Conservation (phyloP, 2,888 invertebrate species). For the Xylocampa areola region DNA sequence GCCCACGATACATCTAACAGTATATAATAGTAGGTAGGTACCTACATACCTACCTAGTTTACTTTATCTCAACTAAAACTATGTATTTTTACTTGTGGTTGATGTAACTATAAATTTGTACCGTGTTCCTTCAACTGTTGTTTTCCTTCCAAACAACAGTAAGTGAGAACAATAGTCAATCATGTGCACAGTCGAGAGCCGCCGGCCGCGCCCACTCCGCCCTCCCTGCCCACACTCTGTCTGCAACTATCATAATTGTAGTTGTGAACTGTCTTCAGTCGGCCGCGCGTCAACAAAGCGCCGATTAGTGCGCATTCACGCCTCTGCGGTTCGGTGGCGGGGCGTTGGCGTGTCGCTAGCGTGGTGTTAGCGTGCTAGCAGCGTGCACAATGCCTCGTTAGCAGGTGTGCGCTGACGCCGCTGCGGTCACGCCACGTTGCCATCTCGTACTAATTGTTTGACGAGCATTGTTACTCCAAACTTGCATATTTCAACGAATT, state of each 20-base stretch:
- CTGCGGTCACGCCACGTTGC: constrained; percentile 18
- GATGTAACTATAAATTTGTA: too few relatives aligned
- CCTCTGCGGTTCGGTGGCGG: background rate
- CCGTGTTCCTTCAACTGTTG: too few relatives aligned
- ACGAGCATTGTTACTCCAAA: constrained; percentile 8
- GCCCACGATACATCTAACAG: too few relatives aligned
- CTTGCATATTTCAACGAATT: background rate
- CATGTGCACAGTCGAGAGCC: constrained; percentile 4
- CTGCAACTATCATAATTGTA: constrained; percentile 17
- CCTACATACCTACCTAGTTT: too few relatives aligned
- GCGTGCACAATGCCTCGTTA: constrained; percentile 44
- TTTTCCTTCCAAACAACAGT: background rate
- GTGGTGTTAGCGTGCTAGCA: constrained; percentile 3
- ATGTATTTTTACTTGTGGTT: too few relatives aligned
- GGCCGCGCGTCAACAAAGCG: constrained; percentile 34
- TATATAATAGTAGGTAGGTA: too few relatives aligned
- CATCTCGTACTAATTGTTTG: constrained; percentile 10
- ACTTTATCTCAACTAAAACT: too few relatives aligned
- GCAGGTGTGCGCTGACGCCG: constrained; percentile 36
- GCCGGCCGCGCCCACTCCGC: background rate
- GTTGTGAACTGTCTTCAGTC: constrained; percentile 35
- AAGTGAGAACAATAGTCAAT: constrained; percentile 23
- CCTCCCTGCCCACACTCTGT: background rate
- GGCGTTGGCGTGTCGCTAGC: background rate
- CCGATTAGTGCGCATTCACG: constrained; percentile 31